Percentiles rank a stretch among this genome's conserved stretches.
phyloP scores from a whole-genome alignment of 2,888 invertebrate species.

The Spisula subtruncata region DNA sequence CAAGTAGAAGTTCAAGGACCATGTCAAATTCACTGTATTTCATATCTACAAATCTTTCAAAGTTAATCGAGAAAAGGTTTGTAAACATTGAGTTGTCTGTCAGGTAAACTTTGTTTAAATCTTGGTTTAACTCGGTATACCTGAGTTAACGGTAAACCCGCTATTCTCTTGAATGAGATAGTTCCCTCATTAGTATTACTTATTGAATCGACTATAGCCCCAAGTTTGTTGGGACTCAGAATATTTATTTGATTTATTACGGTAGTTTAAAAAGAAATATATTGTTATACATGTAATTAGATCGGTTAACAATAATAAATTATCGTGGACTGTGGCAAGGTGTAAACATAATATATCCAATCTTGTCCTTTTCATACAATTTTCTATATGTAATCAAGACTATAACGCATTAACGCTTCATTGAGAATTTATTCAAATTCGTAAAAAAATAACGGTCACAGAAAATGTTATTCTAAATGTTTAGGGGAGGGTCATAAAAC shows the following conservation, averaged over 20 bases:
- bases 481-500: background rate
- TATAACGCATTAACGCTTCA: slow-evolving; percentile 31
- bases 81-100: too few species aligned
- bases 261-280: background rate
- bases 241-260: slow-evolving; percentile 3
- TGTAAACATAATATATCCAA: slow-evolving; percentile 6
- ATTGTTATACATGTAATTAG: background rate
- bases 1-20: too few species aligned
- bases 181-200: too few species aligned
- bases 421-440: background rate
- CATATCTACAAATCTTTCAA: too few species aligned
- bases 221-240: too few species aligned
- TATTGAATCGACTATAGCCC: too few species aligned
- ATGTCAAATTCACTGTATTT: too few species aligned
- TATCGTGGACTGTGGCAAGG: background rate
- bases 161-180: too few species aligned
- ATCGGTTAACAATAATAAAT: background rate
- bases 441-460: slow-evolving; percentile 7
- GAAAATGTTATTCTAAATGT: slow-evolving; percentile 6
- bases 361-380: background rate
- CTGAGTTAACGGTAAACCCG: too few species aligned
- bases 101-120: too few species aligned
- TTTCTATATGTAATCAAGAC: slow-evolving; percentile 36
- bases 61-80: too few species aligned
- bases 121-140: too few species aligned